A percentile compares a stretch with the other conserved stretches of the same genome.
Conservation (phyloP, 2,888 invertebrate genomes). For the Antheraea yamamai region DNA sequence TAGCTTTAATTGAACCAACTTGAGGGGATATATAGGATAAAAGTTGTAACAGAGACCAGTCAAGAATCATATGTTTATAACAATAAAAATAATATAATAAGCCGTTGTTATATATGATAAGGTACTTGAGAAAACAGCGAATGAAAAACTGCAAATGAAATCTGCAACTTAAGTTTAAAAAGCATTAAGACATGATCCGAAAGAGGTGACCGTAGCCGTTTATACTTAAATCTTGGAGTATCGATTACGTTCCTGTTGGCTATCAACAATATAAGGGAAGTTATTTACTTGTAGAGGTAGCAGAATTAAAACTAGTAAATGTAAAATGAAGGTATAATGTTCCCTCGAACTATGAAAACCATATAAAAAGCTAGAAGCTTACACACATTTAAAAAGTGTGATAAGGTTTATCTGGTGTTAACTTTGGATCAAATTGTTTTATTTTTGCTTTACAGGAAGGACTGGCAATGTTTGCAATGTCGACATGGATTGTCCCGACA, state of each 20-base stretch:
- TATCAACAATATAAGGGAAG: not conserved
- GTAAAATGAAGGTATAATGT: not conserved
- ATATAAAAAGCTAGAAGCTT: not conserved
- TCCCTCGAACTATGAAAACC: no score
- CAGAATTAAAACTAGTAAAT: not conserved
- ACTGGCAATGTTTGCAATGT: slow-evolving; percentile 70
- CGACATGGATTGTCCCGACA: slow-evolving; percentile 77
- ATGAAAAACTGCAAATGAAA: not conserved
- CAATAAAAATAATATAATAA: not conserved
- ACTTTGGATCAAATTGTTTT: not conserved
- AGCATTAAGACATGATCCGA: not conserved
- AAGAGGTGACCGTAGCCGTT: not conserved
- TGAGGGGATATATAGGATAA: no score
- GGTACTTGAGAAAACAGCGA: not conserved
- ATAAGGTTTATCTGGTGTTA: not conserved
- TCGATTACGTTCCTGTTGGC: not conserved
- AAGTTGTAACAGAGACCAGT: not conserved
- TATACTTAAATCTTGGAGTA: not conserved
- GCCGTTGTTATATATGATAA: not conserved
- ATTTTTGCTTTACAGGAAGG: slow-evolving; percentile 54
- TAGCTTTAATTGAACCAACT: no score
- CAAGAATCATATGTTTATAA: not conserved
- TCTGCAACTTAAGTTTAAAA: not conserved
- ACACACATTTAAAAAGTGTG: not conserved
- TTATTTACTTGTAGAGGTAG: no score